A percentile compares a stretch with the other conserved stretches of the same genome.
Evolutionary conservation across 1,140 invertebrate species (phyloP).

Genomic region (Diabrotica undecimpunctata): DNA sequence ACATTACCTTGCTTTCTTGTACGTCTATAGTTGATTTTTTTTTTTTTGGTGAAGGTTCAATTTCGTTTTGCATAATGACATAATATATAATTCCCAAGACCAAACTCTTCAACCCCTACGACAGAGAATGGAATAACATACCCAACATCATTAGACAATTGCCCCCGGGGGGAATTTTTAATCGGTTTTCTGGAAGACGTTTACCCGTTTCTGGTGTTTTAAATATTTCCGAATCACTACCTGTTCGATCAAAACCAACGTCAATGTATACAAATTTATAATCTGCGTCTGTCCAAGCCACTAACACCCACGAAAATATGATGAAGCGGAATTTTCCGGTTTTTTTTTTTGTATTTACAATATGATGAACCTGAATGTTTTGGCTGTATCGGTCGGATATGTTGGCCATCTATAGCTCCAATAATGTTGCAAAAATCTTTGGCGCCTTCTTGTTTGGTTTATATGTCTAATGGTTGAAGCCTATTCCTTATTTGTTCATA

Average conservation of each 20-base stretch:
- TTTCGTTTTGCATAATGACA: not conserved
- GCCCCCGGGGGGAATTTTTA: constrained; percentile 18
- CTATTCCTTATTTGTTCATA: not conserved
- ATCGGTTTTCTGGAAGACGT: constrained; percentile 10
- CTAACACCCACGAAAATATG: constrained; percentile 47
- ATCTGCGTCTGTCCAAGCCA: constrained; percentile 12
- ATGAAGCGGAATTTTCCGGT: constrained; percentile 39
- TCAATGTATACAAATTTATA: constrained; percentile 21
- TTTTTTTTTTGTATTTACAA: no score
- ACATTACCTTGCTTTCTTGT: no score
- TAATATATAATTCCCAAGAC: constrained; percentile 26
- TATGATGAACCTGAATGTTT: constrained; percentile 38
- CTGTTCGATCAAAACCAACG: constrained; percentile 18
- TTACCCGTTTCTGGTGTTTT: constrained; percentile 15
- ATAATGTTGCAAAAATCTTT: constrained; percentile 40
- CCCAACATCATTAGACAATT: constrained; percentile 20
- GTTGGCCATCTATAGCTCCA: constrained; percentile 49
- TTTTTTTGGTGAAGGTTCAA: constrained; percentile 24
- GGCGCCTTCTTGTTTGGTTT: constrained; percentile 16
- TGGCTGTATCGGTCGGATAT: constrained; percentile 33
- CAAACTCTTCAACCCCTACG: constrained; percentile 39
- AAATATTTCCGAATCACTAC: constrained; percentile 23
- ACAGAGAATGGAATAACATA: constrained; percentile 22
- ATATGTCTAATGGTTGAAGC: constrained; percentile 3
- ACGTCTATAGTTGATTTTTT: constrained; percentile 40